These are phyloP conservation scores for Nemurella pictetii DNA, from an alignment of 2,888 invertebrate genomes.

Conservation along the genomic window DNA sequence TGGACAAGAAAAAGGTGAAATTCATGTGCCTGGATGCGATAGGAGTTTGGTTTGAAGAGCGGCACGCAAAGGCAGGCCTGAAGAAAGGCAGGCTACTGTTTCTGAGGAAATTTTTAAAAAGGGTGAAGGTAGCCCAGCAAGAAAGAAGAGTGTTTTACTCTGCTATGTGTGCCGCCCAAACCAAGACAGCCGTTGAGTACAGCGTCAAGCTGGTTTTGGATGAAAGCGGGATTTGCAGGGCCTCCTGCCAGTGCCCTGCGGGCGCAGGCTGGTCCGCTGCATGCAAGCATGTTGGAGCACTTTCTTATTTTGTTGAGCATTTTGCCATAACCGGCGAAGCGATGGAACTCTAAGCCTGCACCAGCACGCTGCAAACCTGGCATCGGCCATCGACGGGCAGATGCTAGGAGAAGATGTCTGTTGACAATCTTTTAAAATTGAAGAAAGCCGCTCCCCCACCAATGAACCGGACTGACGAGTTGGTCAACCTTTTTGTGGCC, in stretches of 20 bases:
- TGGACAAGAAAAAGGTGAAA: not conserved
- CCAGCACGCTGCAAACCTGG: conserved; percentile 2
- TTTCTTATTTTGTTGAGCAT: not conserved
- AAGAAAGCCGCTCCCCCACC: not conserved
- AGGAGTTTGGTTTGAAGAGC: not conserved
- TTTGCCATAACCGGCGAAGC: not conserved
- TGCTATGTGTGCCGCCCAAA: conserved; percentile 14
- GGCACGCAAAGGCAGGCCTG: not conserved
- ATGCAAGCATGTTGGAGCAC: conserved; percentile 20
- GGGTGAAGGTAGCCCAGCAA: too few species aligned
- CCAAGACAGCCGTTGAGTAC: not conserved
- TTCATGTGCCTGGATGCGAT: not conserved
- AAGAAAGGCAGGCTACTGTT: not conserved
- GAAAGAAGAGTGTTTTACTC: not conserved
- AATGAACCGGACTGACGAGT: not conserved
- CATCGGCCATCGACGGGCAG: not conserved
- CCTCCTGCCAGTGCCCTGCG: conserved; percentile 15
- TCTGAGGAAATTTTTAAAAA: not conserved
- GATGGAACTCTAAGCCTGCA: not conserved
- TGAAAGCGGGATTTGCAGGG: not conserved
- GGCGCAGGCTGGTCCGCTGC: conserved; percentile 11
- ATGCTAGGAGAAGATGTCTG: not conserved
- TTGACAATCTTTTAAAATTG: not conserved
- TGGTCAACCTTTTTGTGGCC: not conserved
- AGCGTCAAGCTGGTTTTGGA: not conserved